Conservation (phyloP, 2,888 invertebrate genomes). For the Cantharis rufa region DNA sequence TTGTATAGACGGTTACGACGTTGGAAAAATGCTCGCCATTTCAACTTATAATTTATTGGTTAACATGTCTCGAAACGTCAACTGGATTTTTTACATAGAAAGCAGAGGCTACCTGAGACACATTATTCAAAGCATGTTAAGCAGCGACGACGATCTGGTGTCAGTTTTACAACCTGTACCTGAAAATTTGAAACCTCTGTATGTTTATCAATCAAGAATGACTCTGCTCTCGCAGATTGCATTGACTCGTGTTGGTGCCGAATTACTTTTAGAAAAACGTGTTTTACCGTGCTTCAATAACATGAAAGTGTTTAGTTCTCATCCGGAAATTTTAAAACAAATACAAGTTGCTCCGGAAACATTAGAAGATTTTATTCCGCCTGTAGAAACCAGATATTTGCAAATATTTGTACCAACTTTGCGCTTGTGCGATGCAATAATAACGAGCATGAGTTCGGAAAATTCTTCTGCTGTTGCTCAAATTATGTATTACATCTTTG, state of each 20-base stretch:
- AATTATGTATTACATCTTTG: conserved; percentile 78
- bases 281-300: conserved; percentile 66
- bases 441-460: conserved; percentile 81
- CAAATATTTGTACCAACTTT: conserved; percentile 83
- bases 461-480: conserved; percentile 83
- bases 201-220: conserved; percentile 88
- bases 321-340: conserved; percentile 66
- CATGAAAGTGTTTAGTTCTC: conserved; percentile 71
- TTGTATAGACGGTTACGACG: conserved; percentile 85
- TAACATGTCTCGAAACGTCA: conserved; percentile 71
- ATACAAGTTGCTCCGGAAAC: conserved; percentile 42
- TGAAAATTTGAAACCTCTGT: conserved; percentile 73
- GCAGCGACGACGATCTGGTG: conserved; percentile 72
- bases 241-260: conserved; percentile 68
- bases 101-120: conserved; percentile 77
- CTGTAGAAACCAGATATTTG: conserved; percentile 73
- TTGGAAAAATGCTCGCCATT: conserved; percentile 86
- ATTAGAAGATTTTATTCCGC: conserved; percentile 61
- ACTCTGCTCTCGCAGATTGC: conserved; percentile 75
- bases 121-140: conserved; percentile 77
- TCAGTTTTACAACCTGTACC: conserved; percentile 69
- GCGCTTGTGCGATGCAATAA: conserved; percentile 77
- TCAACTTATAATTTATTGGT: conserved; percentile 80
- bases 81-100: conserved; percentile 66
- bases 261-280: conserved; percentile 65